phyloP scores from a whole-genome alignment of 2,113 vertebrate genomes.

The Heterotilapia buettikoferi region DNA sequence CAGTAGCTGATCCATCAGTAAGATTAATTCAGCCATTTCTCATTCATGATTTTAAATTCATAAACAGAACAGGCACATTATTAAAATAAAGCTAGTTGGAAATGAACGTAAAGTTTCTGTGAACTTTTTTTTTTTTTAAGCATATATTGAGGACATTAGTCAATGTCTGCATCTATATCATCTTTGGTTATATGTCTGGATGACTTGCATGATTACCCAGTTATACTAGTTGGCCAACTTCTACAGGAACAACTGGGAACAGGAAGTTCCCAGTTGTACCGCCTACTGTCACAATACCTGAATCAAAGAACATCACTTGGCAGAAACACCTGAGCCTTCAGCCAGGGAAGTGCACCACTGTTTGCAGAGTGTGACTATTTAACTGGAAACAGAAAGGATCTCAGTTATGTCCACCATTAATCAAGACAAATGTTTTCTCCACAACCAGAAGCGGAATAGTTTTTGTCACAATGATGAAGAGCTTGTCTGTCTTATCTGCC shows the following conservation, averaged over 20 bases:
- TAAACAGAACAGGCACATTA: background rate
- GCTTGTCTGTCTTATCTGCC: constrained; percentile 54
- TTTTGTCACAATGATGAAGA: constrained; percentile 62
- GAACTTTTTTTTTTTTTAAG: background rate
- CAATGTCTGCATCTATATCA: background rate
- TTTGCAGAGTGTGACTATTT: constrained; percentile 49
- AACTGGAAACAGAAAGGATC: constrained; percentile 49
- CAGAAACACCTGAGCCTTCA: background rate
- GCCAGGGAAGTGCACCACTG: constrained; percentile 48
- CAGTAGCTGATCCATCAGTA: background rate
- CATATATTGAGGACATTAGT: background rate
- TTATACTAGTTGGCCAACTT: constrained; percentile 29
- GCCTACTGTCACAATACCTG: background rate
- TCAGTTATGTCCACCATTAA: constrained; percentile 35
- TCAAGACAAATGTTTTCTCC: constrained; percentile 22
- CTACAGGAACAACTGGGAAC: background rate
- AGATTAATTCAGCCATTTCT: background rate
- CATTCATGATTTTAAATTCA: background rate
- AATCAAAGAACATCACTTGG: background rate
- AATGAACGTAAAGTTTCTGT: background rate
- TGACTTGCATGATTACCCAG: constrained; percentile 5
- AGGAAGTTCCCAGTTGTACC: background rate
- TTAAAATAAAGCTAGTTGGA: constrained; percentile 36
- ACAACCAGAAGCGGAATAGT: constrained; percentile 40
- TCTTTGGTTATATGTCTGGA: background rate